Evolutionary conservation across 2,797 vertebrate species (phyloP), one percentile per base, ranked within the genome.

Genomic region (Luscinia megarhynchos): DNA sequence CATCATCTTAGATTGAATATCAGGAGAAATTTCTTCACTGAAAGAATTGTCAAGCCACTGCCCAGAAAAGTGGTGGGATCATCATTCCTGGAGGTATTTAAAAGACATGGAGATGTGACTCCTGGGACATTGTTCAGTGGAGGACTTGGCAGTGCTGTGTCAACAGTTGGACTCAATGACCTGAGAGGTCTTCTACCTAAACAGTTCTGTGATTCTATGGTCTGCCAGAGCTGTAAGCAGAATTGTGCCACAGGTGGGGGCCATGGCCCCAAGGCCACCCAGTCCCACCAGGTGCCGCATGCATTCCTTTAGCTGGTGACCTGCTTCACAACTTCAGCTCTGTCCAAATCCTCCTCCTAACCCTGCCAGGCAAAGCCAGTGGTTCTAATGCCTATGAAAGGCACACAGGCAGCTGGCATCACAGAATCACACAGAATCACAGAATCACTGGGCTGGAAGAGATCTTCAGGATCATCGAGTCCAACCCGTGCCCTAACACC

Each of bases 341-440:
- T 38, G 24, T 3, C 48, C 57, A 62, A 50, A 50, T 51, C 21
- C 36, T 68, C 22, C 48, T 67, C 34, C 61, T 24, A 74, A 38
- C 8, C 12, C 75, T 5, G 1, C 62, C 40, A 68, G n/a, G 55
- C 67, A 79, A 46, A 79, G 48, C 15, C 26, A 27, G 0, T 0
- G 3, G 26, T 53, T 55, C 34, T 12, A 8, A 30, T 62, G 26
- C 48, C 46, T 45, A 34, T 12, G n/a, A 48, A 64, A 69, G 46
- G 2, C 43, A 54, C 1, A 1, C 8, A 53, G 50, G 30, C 16
- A 68, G 16, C 14, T 1, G 3, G 5, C 6, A 1, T 32, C 57
- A 54, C 59, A 40, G 36, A 75, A 59, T 23, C n/a, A 11, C n/a
- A 43, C 41, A 43, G 41, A 43, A 1, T 32, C 57, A 54, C 38